A percentile compares a stretch with the other conserved stretches of the same genome.
These are phyloP conservation scores for Rhincodon typus DNA, from an alignment of 2,797 vertebrate species.

Conservation along the genomic window DNA sequence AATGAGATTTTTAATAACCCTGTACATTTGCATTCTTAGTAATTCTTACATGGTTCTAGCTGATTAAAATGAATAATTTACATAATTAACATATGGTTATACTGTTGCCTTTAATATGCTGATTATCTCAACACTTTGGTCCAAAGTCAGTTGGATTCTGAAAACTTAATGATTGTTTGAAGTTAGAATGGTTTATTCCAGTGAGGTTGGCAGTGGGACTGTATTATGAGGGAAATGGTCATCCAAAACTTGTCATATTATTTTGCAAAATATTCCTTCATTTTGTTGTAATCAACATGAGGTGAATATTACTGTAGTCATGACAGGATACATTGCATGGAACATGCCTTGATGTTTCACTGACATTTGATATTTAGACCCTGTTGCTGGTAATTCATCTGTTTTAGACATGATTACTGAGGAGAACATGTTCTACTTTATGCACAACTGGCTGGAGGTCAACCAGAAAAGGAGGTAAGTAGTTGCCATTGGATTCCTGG, in stretches of 20 bases:
- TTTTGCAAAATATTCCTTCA: constrained; percentile 29
- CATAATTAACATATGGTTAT: constrained; percentile 98
- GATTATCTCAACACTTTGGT: constrained; percentile 80
- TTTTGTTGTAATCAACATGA: constrained; percentile 1
- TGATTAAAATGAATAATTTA: constrained; percentile 97
- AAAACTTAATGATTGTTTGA: constrained; percentile 75
- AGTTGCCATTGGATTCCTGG: constrained; percentile 46
- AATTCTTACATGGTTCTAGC: constrained; percentile 88
- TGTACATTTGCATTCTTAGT: constrained; percentile 83
- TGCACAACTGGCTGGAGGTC: constrained; percentile 64
- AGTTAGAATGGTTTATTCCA: constrained; percentile 69
- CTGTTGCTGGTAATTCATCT: constrained; percentile 64
- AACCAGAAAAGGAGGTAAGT: constrained; percentile 60
- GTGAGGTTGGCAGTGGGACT: constrained; percentile 53
- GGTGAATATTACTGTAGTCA: not conserved
- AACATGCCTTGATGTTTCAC: not conserved
- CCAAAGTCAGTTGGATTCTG: constrained; percentile 73
- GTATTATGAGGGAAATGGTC: constrained; percentile 55
- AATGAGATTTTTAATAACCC: constrained; percentile 93
- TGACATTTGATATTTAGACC: constrained; percentile 49
- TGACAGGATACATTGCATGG: not conserved
- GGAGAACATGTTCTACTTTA: constrained; percentile 61
- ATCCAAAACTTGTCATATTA: constrained; percentile 52
- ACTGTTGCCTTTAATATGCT: constrained; percentile 87
- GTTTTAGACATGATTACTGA: constrained; percentile 61